A percentile compares a stretch with the other conserved stretches of the same genome.
Evolutionary conservation across 2,888 invertebrate species (phyloP).

Genomic region (Caenorhabditis macrosperma): DNA sequence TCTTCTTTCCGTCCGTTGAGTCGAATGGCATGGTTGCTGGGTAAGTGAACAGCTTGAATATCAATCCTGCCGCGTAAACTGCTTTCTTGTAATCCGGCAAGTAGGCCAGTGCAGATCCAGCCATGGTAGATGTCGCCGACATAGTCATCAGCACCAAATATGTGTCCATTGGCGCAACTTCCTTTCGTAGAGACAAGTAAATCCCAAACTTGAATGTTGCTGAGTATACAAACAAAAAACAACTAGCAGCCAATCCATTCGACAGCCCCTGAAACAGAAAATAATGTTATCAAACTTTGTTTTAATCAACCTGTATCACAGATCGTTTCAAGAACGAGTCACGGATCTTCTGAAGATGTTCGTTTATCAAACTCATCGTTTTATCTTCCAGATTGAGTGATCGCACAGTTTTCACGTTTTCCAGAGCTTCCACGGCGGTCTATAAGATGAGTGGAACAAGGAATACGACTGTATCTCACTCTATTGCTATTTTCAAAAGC

Average conservation of each 20-base stretch:
- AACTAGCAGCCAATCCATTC: conserved; percentile 78
- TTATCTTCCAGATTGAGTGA: conserved; percentile 77
- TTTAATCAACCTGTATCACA: conserved; percentile 30
- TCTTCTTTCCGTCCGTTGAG: no score
- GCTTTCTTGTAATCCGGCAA: no score
- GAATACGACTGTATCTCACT: conserved; percentile 6
- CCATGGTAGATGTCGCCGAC: no score
- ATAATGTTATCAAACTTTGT: not conserved
- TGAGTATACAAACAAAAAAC: conserved; percentile 81
- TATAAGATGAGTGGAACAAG: conserved; percentile 51
- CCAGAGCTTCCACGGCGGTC: conserved; percentile 81
- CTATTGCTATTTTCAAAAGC: conserved; percentile 55
- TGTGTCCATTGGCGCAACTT: no score
- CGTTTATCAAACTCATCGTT: conserved; percentile 27
- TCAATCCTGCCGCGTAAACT: no score
- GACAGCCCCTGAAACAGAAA: conserved; percentile 66
- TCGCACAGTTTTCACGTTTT: conserved; percentile 81
- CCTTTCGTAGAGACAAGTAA: no score
- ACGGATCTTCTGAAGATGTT: conserved; percentile 27
- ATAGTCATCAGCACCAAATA: no score
- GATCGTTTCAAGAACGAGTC: conserved; percentile 29
- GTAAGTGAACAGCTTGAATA: no score
- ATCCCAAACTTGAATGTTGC: no score
- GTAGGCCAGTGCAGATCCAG: no score
- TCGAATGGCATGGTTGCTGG: no score